Evolutionary conservation across 1,140 invertebrate genomes (phyloP).

Genomic region (Chironomus tepperi): DNA sequence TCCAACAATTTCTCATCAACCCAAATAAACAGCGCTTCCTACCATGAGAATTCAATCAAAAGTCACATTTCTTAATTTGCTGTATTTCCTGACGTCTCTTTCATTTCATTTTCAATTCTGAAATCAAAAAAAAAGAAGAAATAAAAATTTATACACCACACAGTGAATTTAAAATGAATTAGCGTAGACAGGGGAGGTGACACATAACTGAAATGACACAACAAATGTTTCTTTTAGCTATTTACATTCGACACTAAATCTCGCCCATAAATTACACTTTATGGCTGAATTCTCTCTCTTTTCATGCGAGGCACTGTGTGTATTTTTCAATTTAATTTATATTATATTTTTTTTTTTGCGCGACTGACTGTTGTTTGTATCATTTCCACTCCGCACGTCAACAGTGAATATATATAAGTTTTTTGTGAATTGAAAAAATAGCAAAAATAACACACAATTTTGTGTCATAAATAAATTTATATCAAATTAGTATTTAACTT

Average conservation of each 20-base stretch:
- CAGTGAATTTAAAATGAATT: not conserved
- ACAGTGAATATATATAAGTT: not conserved
- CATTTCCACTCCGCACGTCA: not conserved
- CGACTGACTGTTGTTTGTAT: not conserved
- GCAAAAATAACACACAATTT: not conserved
- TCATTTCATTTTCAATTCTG: no score
- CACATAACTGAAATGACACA: slow-evolving; percentile 8
- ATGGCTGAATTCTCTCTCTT: slow-evolving; percentile 12
- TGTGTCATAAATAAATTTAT: slow-evolving; percentile 15
- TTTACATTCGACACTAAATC: not conserved
- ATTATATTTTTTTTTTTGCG: slow-evolving; percentile 3
- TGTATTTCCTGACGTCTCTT: no score
- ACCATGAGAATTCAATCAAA: no score
- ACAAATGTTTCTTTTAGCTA: not conserved
- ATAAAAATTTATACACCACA: not conserved
- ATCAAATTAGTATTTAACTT: slow-evolving; percentile 10
- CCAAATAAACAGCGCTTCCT: no score
- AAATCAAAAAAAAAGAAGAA: not conserved
- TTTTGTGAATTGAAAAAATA: no score
- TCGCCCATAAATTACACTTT: slow-evolving; percentile 10
- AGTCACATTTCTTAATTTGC: no score
- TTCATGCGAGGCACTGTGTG: not conserved
- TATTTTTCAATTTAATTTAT: no score
- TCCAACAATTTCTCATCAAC: no score
- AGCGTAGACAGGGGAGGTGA: not conserved